Evolutionary conservation across 2,113 vertebrate species (phyloP), one percentile per base, ranked within the genome.

Genomic region (Callorhinus ursinus): DNA sequence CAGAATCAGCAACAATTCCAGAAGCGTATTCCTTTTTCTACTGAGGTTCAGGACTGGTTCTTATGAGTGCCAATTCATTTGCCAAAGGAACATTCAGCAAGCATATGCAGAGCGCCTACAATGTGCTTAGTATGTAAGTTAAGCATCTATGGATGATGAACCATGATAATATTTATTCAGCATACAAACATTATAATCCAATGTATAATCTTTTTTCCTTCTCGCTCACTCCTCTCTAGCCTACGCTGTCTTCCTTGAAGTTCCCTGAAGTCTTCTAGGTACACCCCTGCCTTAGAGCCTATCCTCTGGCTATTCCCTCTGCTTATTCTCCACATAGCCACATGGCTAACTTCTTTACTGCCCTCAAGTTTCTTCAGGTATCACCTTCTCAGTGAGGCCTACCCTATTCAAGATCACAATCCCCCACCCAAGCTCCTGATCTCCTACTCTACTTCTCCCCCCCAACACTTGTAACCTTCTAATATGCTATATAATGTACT

Each of bases 51-150:
- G 49, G 72, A 65, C 42, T 11, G 76, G 49, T 74, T 96, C 67
- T 92, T 84, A 88, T 31, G 93, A 96, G 42, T 42, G 76, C 31
- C 18, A 95, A 49, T 89, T 83, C n/a, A 94, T 77, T 69, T 81
- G 19, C 22, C 24, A 96, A 93, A 88, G 63, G 88, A 95, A 94
- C 33, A 90, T 76, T 69, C 74, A 94, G 63, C 7, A 95, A 84
- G 15, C 24, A 91, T 88, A 76, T 80, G 22, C 5, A 85, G 91
- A 90, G 26, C n/a, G 71, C 72, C 33, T 28, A 36, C 31, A 59
- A 86, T 39, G 39, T 82, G 6, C 61, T 83, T 90, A 76, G 53
- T 13, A 67, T 28, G 42, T 39, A 89, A 89, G 49, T 22, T 33
- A 93, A 94, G 13, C 61, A 88, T 96, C 22, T 87, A 46, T 69